These are phyloP conservation scores for Melierax canorus DNA, from an alignment of 2,113 vertebrate species.

Conservation along the genomic window DNA sequence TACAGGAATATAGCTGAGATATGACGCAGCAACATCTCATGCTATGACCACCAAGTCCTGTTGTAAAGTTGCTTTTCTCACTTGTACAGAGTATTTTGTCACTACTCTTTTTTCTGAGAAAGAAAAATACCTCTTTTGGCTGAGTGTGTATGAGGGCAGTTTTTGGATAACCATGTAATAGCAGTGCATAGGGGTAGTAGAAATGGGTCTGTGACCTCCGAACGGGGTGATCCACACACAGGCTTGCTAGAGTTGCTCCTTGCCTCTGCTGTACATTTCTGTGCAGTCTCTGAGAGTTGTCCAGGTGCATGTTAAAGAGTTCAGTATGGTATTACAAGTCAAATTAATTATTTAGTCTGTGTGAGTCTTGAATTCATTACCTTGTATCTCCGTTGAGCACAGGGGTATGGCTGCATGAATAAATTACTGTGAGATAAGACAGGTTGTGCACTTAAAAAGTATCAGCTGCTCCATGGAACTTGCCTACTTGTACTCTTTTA, in stretches of 20 bases:
- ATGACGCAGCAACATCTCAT: not conserved
- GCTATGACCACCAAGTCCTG: not conserved
- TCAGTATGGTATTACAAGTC: not conserved
- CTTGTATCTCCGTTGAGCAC: not conserved
- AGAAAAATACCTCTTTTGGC: not conserved
- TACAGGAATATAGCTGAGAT: not conserved
- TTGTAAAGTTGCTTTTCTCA: not conserved
- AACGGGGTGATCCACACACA: not conserved
- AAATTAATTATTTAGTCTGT: constrained; percentile 37
- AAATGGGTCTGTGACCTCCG: not conserved
- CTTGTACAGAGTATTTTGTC: not conserved
- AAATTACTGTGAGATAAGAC: not conserved
- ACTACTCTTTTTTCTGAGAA: not conserved
- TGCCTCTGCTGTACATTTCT: not conserved
- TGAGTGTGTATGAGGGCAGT: too few species aligned
- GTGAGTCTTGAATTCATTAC: not conserved
- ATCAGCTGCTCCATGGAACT: not conserved
- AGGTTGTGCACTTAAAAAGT: not conserved
- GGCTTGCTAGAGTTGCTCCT: not conserved
- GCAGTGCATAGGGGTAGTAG: not conserved
- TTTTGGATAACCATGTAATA: not conserved
- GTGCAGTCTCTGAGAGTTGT: not conserved
- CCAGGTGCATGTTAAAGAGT: not conserved
- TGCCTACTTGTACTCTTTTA: not conserved
- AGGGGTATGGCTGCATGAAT: not conserved